A percentile compares a stretch with the other conserved stretches of the same genome.
phyloP scores from a whole-genome alignment of 2,797 vertebrate species.

The Pangasius krempfi region DNA sequence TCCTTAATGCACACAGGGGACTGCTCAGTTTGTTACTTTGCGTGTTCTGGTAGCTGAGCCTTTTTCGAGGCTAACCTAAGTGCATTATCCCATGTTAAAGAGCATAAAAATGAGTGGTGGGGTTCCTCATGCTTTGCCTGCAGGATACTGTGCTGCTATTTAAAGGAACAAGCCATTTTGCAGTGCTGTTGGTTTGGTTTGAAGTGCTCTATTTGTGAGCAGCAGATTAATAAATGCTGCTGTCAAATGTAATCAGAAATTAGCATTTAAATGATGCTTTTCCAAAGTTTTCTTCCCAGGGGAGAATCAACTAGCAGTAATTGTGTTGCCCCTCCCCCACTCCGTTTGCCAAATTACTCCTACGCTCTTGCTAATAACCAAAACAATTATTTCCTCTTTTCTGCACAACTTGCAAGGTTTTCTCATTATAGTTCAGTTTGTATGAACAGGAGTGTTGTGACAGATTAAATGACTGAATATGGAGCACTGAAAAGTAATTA shows the following conservation, averaged over 20 bases:
- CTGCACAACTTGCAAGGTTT: conserved; percentile 44
- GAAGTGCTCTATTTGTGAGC: neutral
- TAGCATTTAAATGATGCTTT: conserved; percentile 28
- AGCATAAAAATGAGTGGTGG: neutral
- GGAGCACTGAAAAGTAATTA: conserved; percentile 66
- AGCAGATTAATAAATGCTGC: conserved; percentile 11
- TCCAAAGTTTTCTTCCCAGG: conserved; percentile 21
- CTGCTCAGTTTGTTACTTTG: neutral
- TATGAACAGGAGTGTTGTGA: conserved; percentile 63
- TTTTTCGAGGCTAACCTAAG: neutral
- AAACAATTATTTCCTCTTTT: conserved; percentile 57
- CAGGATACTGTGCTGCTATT: neutral
- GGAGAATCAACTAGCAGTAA: conserved; percentile 35
- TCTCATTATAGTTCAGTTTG: conserved; percentile 64
- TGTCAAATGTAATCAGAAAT: conserved; percentile 19
- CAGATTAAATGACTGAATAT: conserved; percentile 68
- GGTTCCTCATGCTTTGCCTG: neutral
- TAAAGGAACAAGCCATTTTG: neutral
- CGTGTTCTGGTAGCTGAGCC: neutral
- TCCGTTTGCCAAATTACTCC: conserved; percentile 54
- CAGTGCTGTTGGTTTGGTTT: neutral
- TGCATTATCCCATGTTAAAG: too few relatives aligned
- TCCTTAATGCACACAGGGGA: neutral
- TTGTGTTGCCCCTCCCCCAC: conserved; percentile 47
- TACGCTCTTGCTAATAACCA: conserved; percentile 50